Base-by-base conservation (phyloP, 2,888 invertebrate genomes). In the Notocelia uddmanniana region DNA sequence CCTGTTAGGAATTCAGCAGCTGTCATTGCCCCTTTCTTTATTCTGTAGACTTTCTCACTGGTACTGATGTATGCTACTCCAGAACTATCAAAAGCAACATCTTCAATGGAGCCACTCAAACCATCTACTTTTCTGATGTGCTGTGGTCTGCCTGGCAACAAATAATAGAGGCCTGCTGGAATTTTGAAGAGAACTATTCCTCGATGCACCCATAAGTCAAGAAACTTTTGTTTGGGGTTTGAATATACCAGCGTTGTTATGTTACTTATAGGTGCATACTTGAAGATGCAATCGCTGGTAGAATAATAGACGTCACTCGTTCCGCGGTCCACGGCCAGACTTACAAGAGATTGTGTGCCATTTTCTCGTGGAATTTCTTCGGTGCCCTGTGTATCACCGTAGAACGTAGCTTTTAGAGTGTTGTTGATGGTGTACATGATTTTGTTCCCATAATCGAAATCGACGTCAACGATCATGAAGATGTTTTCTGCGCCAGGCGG, bases 351-450 rank as follows among this genome's bases (percentile, higher is more conserved):
- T 45, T 45, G 13, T 8, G 5, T 45, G n/a, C 45, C 45, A 8
- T 15, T 45, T n/a, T 45, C 45, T 6, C 8, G 15, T 3, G 45
- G n/a, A 8, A 45, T 45, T 45, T 45, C 45, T 13, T 45, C 8
- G 45, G 8, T 45, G 45, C 45, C 45, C 8, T 2, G n/a, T 1
- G 5, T 6, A 5, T 8, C n/a, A 3, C n/a, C n/a, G 45, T n/a
- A 45, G 45, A n/a, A 45, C n/a, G n/a, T n/a, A n/a, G 45, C 45
- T 45, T n/a, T n/a, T 45, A 45, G n/a, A 45, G n/a, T 45, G 45
- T 45, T n/a, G 45, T n/a, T n/a, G 45, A 45, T 45, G 6, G 45
- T 45, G 45, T 45, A 45, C 45, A 45, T 45, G 15, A 45, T n/a
- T 5, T 45, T n/a, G 45, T n/a, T 45, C 6, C 0, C 8, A 8